phyloP scores from a whole-genome alignment of 1,140 invertebrate genomes.

The Brachionus manjavacas region DNA sequence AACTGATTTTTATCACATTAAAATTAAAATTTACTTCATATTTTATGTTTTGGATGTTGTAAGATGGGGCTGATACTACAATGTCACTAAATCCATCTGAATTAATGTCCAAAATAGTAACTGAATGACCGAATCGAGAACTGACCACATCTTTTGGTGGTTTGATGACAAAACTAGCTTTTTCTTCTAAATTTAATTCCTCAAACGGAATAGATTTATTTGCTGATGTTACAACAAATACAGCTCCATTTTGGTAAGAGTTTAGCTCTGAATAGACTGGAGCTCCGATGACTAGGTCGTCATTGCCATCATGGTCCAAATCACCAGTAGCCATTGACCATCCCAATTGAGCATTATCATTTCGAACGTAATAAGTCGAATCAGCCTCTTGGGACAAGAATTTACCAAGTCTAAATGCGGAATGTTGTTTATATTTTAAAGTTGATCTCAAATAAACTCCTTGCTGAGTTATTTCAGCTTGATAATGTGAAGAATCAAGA shows the following conservation, averaged over 20 bases:
- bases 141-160: neutral
- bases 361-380: neutral
- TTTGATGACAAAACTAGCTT: neutral
- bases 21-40: conserved; percentile 8
- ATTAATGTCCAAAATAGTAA: conserved; percentile 47
- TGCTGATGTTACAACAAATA: neutral
- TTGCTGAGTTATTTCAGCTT: neutral
- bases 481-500: neutral
- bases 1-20: neutral
- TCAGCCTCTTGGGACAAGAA: neutral
- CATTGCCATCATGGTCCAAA: neutral
- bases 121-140: conserved; percentile 30
- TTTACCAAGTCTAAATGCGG: neutral
- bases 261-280: conserved; percentile 18
- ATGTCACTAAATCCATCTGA: conserved; percentile 49
- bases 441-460: neutral
- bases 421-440: neutral
- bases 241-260: conserved; percentile 12
- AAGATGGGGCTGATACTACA: conserved; percentile 47
- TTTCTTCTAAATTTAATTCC: neutral
- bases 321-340: neutral
- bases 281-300: conserved; percentile 16
- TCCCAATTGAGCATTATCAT: conserved; percentile 18
- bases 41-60: neutral
- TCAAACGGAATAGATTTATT: neutral